A percentile compares a stretch with the other conserved stretches of the same genome.
These are phyloP conservation scores for Chalcosyrphus nemorum DNA, from an alignment of 2,888 invertebrate genomes.

Conservation along the genomic window DNA sequence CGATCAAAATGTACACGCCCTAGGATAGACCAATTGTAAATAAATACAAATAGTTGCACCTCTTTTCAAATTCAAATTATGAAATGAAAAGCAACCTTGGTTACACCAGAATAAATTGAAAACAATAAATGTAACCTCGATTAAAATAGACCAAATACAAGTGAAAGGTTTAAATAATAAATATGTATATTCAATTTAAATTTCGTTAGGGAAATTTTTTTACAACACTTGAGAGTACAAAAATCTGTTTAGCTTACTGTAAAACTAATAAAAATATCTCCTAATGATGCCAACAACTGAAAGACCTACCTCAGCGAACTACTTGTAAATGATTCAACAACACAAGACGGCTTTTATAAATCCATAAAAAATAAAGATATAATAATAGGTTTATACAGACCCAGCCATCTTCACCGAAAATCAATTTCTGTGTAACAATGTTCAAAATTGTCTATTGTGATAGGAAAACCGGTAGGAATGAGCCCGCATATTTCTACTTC, in stretches of 20 bases:
- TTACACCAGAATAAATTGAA: neutral
- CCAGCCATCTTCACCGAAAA: constrained; percentile 30
- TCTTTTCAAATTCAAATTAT: neutral
- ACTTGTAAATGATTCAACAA: constrained; percentile 30
- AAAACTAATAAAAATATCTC: neutral
- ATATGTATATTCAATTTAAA: neutral
- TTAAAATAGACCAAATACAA: neutral
- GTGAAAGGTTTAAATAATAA: neutral
- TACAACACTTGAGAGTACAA: neutral
- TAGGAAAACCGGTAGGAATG: constrained; percentile 61
- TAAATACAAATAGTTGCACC: too few species aligned
- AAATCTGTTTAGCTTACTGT: neutral
- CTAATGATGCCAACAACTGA: neutral
- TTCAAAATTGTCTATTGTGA: constrained; percentile 30
- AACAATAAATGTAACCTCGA: too few species aligned
- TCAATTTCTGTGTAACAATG: constrained; percentile 32
- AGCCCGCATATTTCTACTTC: constrained; percentile 47
- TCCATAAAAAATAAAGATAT: constrained; percentile 35
- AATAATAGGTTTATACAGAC: constrained; percentile 16
- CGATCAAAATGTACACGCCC: too few species aligned
- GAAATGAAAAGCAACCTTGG: neutral
- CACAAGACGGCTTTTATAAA: constrained; percentile 46
- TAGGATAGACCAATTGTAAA: too few species aligned
- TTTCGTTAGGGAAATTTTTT: neutral
- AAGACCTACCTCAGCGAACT: constrained; percentile 27